These are phyloP conservation scores for Glaucomys volans DNA, from an alignment of 2,113 vertebrate genomes.

Conservation along the genomic window DNA sequence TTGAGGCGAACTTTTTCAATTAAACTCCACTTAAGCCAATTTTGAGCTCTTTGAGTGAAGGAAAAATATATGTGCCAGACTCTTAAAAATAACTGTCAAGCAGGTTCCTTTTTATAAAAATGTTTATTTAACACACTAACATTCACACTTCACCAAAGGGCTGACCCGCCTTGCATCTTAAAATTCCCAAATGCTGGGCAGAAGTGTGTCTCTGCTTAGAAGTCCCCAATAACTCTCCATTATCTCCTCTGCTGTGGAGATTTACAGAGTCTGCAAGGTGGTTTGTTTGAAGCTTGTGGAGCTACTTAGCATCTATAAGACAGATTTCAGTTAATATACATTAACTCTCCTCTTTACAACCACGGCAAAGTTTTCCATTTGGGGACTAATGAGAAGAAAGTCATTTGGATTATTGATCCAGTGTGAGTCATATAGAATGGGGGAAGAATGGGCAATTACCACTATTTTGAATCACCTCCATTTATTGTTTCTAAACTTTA, in stretches of 20 bases:
- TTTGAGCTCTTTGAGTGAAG: slow-evolving; percentile 75
- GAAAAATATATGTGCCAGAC: slow-evolving; percentile 67
- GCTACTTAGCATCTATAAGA: not conserved
- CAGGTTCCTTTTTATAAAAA: slow-evolving; percentile 47
- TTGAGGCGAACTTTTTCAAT: slow-evolving; percentile 80
- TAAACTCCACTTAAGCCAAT: slow-evolving; percentile 80
- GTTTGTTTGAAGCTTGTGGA: slow-evolving; percentile 32
- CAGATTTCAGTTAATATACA: slow-evolving; percentile 33
- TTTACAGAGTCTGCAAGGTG: not conserved
- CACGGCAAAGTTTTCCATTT: slow-evolving; percentile 37
- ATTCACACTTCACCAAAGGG: slow-evolving; percentile 34
- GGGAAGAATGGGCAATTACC: not conserved
- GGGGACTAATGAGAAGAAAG: slow-evolving; percentile 65
- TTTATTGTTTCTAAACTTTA: slow-evolving; percentile 35
- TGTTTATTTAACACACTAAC: slow-evolving; percentile 65
- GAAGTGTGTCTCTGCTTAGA: not conserved
- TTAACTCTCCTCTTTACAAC: not conserved
- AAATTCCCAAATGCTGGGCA: not conserved
- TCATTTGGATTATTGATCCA: slow-evolving; percentile 57
- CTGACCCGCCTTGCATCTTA: not conserved
- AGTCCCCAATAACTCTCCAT: not conserved
- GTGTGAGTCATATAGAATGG: not conserved
- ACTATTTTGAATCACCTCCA: slow-evolving; percentile 1
- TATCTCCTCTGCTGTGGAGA: slow-evolving; percentile 1
- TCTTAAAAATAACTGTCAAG: slow-evolving; percentile 73